Evolutionary conservation across 92 coral and sea anemone species (phyloP).

Genomic region (Actinostola sp.): DNA sequence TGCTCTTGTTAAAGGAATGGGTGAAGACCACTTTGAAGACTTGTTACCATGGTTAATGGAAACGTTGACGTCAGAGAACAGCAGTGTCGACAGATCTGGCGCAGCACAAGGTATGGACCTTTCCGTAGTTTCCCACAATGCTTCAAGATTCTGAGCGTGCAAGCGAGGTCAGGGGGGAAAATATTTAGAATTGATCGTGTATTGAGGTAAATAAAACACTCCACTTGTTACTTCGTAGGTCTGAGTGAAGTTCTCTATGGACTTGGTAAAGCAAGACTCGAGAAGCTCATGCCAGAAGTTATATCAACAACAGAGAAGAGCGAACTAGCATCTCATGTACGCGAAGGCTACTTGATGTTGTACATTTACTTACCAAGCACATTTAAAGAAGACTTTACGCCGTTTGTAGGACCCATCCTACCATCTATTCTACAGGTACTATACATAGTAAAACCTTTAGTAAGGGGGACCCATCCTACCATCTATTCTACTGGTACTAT

Average conservation of each 20-base stretch:
- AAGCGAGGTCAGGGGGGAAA: too few relatives aligned
- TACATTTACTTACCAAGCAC: constrained; percentile 92
- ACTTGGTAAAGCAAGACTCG: constrained; percentile 79
- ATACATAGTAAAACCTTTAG: too few relatives aligned
- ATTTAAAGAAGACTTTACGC: constrained; percentile 82
- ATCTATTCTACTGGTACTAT: too few relatives aligned
- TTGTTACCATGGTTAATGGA: constrained; percentile 98
- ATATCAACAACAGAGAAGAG: constrained; percentile 84
- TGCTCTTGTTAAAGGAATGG: constrained; percentile 97
- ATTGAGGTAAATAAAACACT: too few relatives aligned
- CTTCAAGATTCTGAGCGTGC: too few relatives aligned
- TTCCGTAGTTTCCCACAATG: too few relatives aligned
- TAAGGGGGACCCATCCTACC: too few relatives aligned
- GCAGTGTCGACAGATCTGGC: constrained; percentile 98
- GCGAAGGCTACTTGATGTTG: constrained; percentile 94
- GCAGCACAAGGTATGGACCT: constrained; percentile 98
- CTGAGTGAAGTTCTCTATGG: constrained; percentile 95
- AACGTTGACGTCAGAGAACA: constrained; percentile 91
- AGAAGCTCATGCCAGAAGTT: constrained; percentile 95
- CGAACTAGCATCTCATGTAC: constrained; percentile 91
- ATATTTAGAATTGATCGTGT: too few relatives aligned
- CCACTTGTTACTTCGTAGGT: too few relatives aligned
- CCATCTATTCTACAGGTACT: constrained; percentile 88
- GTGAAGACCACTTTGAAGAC: constrained; percentile 94
- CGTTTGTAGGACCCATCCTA: constrained; percentile 85